phyloP scores from a whole-genome alignment of 53 echinoderm and acorn worm genomes.

The Zoroaster sp. region DNA sequence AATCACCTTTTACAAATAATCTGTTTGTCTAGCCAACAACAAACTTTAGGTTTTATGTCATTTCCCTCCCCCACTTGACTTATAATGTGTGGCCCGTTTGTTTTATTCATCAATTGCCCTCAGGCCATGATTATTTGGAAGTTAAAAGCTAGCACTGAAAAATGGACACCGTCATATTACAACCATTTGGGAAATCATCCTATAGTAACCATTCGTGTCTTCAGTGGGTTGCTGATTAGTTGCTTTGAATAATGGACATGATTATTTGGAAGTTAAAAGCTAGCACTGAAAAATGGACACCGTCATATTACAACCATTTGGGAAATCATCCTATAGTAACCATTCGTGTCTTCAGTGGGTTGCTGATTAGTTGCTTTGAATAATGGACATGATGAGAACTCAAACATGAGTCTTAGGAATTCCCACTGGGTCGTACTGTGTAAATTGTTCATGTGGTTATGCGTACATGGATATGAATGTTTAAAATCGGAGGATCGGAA shows the following conservation, averaged over 20 bases:
- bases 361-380: not conserved
- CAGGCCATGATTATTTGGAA: not conserved
- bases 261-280: not conserved
- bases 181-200: not conserved
- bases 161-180: not conserved
- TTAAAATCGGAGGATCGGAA: not conserved
- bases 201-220: not conserved
- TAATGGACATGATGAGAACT: not conserved
- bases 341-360: not conserved
- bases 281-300: not conserved
- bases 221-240: not conserved
- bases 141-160: not conserved
- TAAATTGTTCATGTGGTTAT: not conserved
- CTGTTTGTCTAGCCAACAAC: too few relatives aligned
- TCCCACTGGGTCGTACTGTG: not conserved
- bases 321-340: not conserved
- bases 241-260: not conserved
- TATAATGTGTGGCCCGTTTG: too few relatives aligned
- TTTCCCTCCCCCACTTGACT: too few relatives aligned
- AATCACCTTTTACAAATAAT: too few relatives aligned
- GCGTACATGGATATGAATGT: not conserved
- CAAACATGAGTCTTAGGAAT: not conserved
- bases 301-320: not conserved
- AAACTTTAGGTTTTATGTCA: too few relatives aligned
- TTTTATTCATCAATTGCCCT: too few relatives aligned